Conservation (phyloP, 2,113 vertebrate species). For the Malurus elegans region DNA sequence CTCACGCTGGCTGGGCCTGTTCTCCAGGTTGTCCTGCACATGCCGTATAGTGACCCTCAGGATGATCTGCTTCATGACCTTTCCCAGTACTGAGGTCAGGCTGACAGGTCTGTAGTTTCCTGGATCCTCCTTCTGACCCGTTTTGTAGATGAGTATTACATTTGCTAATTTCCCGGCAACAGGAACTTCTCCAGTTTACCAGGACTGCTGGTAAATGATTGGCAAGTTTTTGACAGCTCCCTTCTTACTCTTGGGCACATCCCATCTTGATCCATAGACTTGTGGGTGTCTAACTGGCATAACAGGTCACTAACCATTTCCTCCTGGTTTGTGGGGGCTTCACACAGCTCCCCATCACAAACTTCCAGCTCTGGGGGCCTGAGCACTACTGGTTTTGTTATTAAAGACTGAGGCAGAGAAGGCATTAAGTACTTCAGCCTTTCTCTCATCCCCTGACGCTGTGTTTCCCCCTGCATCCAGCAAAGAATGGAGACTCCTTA, state of each 20-base stretch:
- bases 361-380: neutral
- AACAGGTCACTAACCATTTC: neutral
- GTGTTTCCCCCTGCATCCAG: neutral
- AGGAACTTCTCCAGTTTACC: neutral
- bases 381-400: neutral
- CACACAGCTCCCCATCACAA: neutral
- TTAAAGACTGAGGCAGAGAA: neutral
- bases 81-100: neutral
- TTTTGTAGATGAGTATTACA: neutral
- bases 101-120: neutral
- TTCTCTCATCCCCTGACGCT: neutral
- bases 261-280: neutral
- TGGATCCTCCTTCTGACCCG: neutral
- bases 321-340: neutral
- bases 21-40: neutral
- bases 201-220: neutral
- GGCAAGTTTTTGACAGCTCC: neutral
- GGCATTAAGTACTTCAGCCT: neutral
- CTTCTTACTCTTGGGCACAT: neutral
- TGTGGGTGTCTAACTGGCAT: neutral
- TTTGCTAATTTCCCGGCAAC: neutral
- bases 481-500: neutral
- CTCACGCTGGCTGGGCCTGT: neutral
- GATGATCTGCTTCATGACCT: neutral
- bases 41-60: neutral